These are phyloP conservation scores for Bombus ignitus DNA, from an alignment of 1,140 invertebrate species.

Conservation along the genomic window DNA sequence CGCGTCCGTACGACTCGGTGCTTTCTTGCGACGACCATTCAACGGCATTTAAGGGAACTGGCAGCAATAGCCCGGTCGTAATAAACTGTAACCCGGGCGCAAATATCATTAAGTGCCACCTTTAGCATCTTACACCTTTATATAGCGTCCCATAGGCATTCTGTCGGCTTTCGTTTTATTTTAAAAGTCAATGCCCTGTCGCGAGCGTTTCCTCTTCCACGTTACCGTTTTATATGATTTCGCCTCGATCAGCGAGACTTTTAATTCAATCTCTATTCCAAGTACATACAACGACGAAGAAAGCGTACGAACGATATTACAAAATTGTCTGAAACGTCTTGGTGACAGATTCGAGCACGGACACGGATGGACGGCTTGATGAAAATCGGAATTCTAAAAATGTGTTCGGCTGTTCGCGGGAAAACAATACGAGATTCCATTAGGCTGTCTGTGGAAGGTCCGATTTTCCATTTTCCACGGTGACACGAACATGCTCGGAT, in stretches of 20 bases:
- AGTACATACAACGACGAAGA: too few relatives aligned
- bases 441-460: background rate
- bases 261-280: background rate
- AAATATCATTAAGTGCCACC: conserved; percentile 30
- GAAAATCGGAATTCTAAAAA: background rate
- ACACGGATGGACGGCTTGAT: background rate
- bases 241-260: background rate
- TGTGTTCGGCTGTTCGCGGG: background rate
- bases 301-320: background rate
- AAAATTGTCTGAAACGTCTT: background rate
- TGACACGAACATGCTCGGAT: conserved; percentile 33
- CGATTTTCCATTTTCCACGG: conserved; percentile 36
- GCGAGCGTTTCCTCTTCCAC: background rate
- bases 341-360: background rate
- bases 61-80: conserved; percentile 14
- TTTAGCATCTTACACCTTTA: conserved; percentile 2
- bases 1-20: background rate
- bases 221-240: background rate
- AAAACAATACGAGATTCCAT: conserved; percentile 8
- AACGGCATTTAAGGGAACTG: conserved; percentile 28
- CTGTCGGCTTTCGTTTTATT: background rate
- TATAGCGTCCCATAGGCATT: background rate
- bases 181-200: background rate
- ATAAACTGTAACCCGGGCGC: conserved; percentile 23
- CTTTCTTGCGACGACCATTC: conserved; percentile 35